Base-by-base conservation (phyloP, 2,797 vertebrate species). In the Salmo trutta region DNA sequence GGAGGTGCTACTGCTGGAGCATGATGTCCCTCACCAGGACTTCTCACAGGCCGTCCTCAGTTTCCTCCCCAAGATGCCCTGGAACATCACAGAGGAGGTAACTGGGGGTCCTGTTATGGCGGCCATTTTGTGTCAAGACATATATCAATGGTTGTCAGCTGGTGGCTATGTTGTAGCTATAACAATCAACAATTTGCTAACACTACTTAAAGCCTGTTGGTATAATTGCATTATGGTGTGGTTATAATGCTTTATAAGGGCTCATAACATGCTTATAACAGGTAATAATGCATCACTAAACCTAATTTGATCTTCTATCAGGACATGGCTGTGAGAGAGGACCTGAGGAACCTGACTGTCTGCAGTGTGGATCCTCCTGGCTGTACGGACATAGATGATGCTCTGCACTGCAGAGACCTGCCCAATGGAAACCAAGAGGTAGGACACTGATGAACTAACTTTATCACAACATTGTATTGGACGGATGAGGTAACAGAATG, bases 281-380 rank as follows among this genome's bases (percentile, higher is more conserved):
- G 53, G 53, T 54, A 16, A 54, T 17, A 64, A 64, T 12, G 21
- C 59, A 24, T 24, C 10, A 10, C 1, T 62, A 21, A 21, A 41
- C 41, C 41, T 41, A 10, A 41, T 27, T 47, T 75, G 19, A 12
- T 66, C 14, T 0, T 5, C 19, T 76, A 88, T 54, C 87, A 99
- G 98, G 98, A 98, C 83, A 93, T 97, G 95, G 94, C 87, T 79
- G 89, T 82, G 76, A 94, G 98, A 82, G 93, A 94, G 76, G 97
- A 99, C 83, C 91, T 99, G 76, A 93, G 97, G 77, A 90, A 95
- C 77, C 93, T 99, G 51, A 91, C 73, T 12, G 93, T 99, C 67
- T 99, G 98, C 88, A 99, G 98, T 1, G 98, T 99, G 82, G 98
- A 99, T 90, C 98, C 98, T 77, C 98, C 98, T 1, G 98, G 98